Conservation (phyloP, 1,140 invertebrate species). For the Phenacoccus solenopsis region DNA sequence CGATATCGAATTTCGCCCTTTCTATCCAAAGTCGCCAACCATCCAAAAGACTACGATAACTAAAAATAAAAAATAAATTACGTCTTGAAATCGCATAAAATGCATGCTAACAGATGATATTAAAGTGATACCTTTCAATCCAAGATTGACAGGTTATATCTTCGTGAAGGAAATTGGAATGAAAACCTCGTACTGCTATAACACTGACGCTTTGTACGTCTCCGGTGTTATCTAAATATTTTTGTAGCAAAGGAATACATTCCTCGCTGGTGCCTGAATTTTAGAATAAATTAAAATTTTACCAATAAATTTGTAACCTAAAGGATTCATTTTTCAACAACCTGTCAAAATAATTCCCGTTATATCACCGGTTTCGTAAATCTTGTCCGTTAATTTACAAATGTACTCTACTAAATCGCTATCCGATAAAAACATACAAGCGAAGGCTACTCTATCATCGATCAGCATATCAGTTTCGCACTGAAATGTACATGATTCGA, state of each 20-base stretch:
- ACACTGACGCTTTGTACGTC: conserved; percentile 86
- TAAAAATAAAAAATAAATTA: conserved; percentile 31
- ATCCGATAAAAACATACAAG: conserved; percentile 77
- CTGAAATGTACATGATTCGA: conserved; percentile 36
- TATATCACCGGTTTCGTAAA: conserved; percentile 65
- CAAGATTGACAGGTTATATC: conserved; percentile 48
- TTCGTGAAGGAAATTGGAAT: conserved; percentile 48
- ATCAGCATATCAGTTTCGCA: conserved; percentile 68
- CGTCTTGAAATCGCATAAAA: neutral
- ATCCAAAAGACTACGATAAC: conserved; percentile 61
- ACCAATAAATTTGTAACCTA: neutral
- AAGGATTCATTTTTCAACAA: neutral
- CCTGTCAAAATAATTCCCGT: conserved; percentile 47
- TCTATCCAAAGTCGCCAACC: conserved; percentile 70
- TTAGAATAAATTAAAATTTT: conserved; percentile 9
- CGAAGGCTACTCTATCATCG: conserved; percentile 86
- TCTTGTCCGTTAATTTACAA: conserved; percentile 48
- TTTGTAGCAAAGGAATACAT: conserved; percentile 68
- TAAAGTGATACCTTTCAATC: conserved; percentile 49
- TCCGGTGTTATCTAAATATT: conserved; percentile 76
- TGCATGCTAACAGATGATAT: neutral
- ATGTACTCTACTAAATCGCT: conserved; percentile 65
- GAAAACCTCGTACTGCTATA: conserved; percentile 58
- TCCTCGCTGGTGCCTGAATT: conserved; percentile 49
- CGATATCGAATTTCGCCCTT: conserved; percentile 63